These are phyloP conservation scores for Drosophila nr. medialis DNA, from an alignment of 2,888 invertebrate species.

Conservation along the genomic window DNA sequence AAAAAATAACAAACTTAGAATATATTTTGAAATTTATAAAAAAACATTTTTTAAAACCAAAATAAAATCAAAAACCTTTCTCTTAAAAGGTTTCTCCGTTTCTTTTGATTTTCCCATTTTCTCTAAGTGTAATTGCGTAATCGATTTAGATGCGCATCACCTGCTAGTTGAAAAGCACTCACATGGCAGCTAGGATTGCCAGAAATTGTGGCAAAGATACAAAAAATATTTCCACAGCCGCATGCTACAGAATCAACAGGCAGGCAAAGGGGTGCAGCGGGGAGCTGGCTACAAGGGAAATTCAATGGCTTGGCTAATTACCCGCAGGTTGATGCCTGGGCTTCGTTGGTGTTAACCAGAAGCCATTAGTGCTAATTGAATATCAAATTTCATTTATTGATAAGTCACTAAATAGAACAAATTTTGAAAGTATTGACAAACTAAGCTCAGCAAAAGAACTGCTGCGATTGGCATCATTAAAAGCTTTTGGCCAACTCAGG, in stretches of 20 bases:
- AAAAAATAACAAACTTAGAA: too few species aligned
- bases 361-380: slow-evolving; percentile 76
- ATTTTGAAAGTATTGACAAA: slow-evolving; percentile 39
- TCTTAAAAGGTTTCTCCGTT: too few species aligned
- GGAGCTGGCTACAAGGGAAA: neutral
- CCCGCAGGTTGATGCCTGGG: neutral
- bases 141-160: slow-evolving; percentile 75
- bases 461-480: slow-evolving; percentile 23
- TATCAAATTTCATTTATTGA: slow-evolving; percentile 60
- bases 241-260: slow-evolving; percentile 42
- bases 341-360: slow-evolving; percentile 35
- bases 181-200: slow-evolving; percentile 14
- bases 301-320: slow-evolving; percentile 27
- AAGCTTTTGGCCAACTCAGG: slow-evolving; percentile 17
- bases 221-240: slow-evolving; percentile 13
- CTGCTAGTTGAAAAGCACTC: slow-evolving; percentile 38
- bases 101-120: neutral
- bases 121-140: slow-evolving; percentile 60
- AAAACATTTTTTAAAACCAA: neutral
- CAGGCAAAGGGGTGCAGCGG: neutral
- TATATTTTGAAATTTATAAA: too few species aligned
- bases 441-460: neutral
- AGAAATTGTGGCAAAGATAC: slow-evolving; percentile 19
- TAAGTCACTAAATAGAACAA: slow-evolving; percentile 4
- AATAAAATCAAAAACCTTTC: too few species aligned